Evolutionary conservation across 2,797 vertebrate genomes (phyloP), one percentile per base, ranked within the genome.

Genomic region (Sebastes minor): DNA sequence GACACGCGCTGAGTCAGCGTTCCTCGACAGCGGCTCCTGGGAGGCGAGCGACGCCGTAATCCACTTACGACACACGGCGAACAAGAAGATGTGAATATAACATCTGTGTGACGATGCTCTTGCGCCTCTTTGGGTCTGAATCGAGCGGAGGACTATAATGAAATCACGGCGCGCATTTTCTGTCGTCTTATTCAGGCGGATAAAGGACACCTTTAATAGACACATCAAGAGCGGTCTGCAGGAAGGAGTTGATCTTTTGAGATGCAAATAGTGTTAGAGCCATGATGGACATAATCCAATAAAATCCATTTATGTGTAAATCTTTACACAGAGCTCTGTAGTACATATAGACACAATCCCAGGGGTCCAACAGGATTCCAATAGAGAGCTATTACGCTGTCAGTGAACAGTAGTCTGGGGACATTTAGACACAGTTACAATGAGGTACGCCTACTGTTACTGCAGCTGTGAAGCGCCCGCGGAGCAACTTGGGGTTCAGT

Each of bases 221-320:
- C 42, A 23, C 20, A 35, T 18, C 2, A 18, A 46, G 2, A 20
- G 66, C 20, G 59, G 28, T 73, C 74, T 33, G 22, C 4, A 33
- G 62, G 10, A 22, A 42, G 22, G 7, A 20, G 30, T 12, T 14
- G 25, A 74, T 25, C 57, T 13, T 49, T 49, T 33, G 5, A 62
- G 9, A 57, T 23, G 8, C 46, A 33, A 69, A 33, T 22, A 18
- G 25, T 28, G 23, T 61, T 8, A 35, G 25, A 55, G 49, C 56
- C 16, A 12, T 57, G 67, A 75, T 62, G 32, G 61, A 28, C 10
- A 2, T 22, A 32, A 20, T 66, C 55, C 38, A 57, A 75, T 60
- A 52, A 71, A 76, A 77, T 71, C 38, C 9, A 71, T 71, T 60
- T 5, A 42, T 71, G 71, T 71, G 67, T 67, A 32, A 22, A 74